Evolutionary conservation across 2,113 vertebrate genomes (phyloP).

Genomic region (Pardalotus punctatus): DNA sequence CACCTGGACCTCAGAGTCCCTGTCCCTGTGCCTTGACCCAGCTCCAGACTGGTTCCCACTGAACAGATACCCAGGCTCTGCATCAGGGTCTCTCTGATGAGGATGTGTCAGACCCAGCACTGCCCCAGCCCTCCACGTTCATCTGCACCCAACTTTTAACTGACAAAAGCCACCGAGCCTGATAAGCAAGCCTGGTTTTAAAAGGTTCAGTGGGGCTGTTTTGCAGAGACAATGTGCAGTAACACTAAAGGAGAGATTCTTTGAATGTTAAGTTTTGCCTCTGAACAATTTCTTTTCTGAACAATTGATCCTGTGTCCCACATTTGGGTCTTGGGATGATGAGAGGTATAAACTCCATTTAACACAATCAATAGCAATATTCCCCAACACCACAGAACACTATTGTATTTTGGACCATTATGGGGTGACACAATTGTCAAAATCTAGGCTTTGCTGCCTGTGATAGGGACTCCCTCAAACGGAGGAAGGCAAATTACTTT

Average conservation of each 20-base stretch:
- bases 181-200: neutral
- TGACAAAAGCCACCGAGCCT: neutral
- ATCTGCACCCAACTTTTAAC: neutral
- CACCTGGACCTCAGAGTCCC: neutral
- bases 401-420: constrained; percentile 31
- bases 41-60: neutral
- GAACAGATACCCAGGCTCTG: neutral
- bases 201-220: neutral
- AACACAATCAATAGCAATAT: constrained; percentile 43
- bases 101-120: neutral
- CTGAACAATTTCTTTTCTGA: constrained; percentile 25
- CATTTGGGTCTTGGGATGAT: constrained; percentile 17
- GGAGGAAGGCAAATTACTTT: constrained; percentile 27
- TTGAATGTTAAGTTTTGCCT: neutral
- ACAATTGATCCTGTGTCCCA: constrained; percentile 37
- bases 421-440: neutral
- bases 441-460: neutral
- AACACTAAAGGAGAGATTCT: neutral
- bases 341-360: constrained; percentile 38
- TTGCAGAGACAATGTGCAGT: neutral
- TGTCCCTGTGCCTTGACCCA: neutral
- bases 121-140: neutral
- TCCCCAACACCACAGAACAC: neutral
- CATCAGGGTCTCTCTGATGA: rapidly evolving
- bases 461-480: neutral